Evolutionary conservation across 64 coral and sea anemone genomes (phyloP), one percentile per base, ranked within the genome.

Genomic region (Pocillopora damicornis): DNA sequence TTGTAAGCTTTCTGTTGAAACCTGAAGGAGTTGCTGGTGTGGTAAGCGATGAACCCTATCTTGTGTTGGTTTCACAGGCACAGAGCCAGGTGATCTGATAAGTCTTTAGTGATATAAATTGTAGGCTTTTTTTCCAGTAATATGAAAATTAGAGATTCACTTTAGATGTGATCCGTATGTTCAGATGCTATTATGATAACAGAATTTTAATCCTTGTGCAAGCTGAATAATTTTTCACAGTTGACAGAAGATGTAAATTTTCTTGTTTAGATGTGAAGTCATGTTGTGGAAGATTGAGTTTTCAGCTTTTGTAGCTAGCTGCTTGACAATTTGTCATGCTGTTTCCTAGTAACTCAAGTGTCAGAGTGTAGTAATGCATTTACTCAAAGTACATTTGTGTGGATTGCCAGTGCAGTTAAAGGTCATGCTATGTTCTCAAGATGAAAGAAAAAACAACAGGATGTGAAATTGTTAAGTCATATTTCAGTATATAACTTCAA

Each of bases 1-100:
- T 96, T 15, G 88, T 96, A 15, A 93, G 91, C 74, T 96, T 93
- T 76, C 72, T 96, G 38, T 73, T 96, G 63, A 83, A 96, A 57
- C 91, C 91, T 36, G 91, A 93, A 25, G 79, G 87, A 60, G 87
- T 65, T 71, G 81, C 72, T 73, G 57, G 69, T 65, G 72, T 38
- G 72, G 81, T 85, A 85, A 85, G 81, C 25, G 4, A 58, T 69
- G 42, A 51, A 51, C 36, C 25, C 56, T 83, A 22, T 22, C 67
- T 45, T 73, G 64, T 58, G 20, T 20, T 45, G 18, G 0, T 64
- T 63, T 15, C 72, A 12, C 37, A 11, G 61, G 12, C 38, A 65
- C 9, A 51, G 2, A 51, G 42, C 42, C 1, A 51, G 42, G 42
- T 51, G 42, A 51, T 51, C 42, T 51, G 42, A 51, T 51, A 51